A percentile compares a stretch with the other conserved stretches of the same genome.
Conservation (phyloP, 2,797 vertebrate species). For the Linurgus olivaceus region DNA sequence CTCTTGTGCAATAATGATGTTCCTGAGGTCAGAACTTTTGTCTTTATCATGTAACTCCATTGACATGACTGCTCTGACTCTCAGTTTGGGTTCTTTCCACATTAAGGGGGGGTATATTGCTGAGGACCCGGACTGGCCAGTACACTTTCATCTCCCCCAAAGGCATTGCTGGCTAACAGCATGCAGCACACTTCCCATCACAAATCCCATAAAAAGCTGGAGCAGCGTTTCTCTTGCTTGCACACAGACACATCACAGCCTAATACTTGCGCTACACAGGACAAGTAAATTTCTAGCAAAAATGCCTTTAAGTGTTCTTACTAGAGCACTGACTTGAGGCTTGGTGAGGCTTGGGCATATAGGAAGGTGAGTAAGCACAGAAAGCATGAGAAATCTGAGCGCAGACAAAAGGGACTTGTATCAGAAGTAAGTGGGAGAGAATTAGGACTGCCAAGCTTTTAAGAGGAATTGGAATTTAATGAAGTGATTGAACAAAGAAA, state of each 20-base stretch:
- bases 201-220: not conserved
- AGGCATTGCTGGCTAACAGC: rapidly evolving
- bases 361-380: not conserved
- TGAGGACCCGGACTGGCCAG: not conserved
- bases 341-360: not conserved
- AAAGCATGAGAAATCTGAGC: not conserved
- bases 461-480: conserved; percentile 54
- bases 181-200: not conserved
- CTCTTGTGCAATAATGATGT: not conserved
- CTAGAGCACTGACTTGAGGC: not conserved
- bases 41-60: not conserved
- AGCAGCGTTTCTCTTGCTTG: not conserved
- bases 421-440: conserved; percentile 11
- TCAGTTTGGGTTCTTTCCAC: not conserved
- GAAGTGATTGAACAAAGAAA: conserved; percentile 60
- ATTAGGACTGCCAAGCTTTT: conserved; percentile 41
- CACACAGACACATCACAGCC: not conserved
- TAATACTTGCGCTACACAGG: not conserved
- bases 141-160: not conserved
- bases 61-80: not conserved
- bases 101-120: not conserved
- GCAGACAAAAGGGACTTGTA: not conserved
- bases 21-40: not conserved
- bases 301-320: not conserved
- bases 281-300: not conserved